A percentile compares a stretch with the other conserved stretches of the same genome.
phyloP scores from a whole-genome alignment of 2,888 invertebrate genomes.

The Apamea epomidion region DNA sequence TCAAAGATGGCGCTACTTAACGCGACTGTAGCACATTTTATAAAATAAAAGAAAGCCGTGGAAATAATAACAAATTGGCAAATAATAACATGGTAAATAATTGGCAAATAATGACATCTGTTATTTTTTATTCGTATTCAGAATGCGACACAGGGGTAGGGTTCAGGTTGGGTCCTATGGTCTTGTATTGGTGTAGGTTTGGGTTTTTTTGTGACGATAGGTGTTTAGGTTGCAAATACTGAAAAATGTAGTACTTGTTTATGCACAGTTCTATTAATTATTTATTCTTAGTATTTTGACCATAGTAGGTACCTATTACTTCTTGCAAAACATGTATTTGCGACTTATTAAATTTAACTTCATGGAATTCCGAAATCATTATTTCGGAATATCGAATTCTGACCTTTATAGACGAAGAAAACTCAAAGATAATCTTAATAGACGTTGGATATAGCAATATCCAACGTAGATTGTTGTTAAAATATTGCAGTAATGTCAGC shows the following conservation, averaged over 20 bases:
- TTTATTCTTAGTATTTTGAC: not conserved
- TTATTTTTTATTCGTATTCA: not conserved
- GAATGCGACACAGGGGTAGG: too few relatives aligned
- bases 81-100: too few relatives aligned
- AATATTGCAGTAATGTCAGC: too few relatives aligned
- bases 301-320: not conserved
- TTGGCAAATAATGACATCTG: not conserved
- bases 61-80: not conserved
- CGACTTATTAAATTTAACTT: not conserved
- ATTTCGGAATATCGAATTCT: not conserved
- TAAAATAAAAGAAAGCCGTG: not conserved
- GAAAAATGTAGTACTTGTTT: not conserved
- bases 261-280: too few relatives aligned
- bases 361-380: not conserved
- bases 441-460: too few relatives aligned
- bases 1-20: conserved; percentile 81
- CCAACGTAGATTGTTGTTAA: too few relatives aligned
- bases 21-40: not conserved
- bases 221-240: not conserved
- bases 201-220: not conserved
- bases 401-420: not conserved
- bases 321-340: not conserved
- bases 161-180: not conserved
- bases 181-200: not conserved
- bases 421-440: not conserved